These are phyloP conservation scores for Chrysolina americana DNA, from an alignment of 2,888 invertebrate species.

Conservation along the genomic window DNA sequence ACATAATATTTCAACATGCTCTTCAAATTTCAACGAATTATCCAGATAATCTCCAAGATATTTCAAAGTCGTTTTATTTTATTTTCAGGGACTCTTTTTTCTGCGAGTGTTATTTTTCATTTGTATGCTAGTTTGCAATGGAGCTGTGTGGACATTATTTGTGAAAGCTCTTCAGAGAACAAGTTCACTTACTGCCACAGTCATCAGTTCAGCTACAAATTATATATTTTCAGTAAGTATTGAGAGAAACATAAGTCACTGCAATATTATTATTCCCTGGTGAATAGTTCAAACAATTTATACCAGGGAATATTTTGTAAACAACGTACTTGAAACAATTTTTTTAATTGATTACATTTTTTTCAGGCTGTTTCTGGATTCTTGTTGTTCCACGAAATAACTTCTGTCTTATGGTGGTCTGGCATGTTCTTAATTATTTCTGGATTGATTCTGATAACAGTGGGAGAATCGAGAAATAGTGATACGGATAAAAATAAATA, in stretches of 20 bases:
- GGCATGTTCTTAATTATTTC: constrained; percentile 80
- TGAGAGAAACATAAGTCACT: not conserved
- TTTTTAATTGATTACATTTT: constrained; percentile 32
- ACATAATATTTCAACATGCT: too few species aligned
- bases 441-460: constrained; percentile 79
- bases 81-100: constrained; percentile 64
- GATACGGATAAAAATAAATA: constrained; percentile 18
- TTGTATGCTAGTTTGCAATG: constrained; percentile 75
- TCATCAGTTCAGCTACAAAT: constrained; percentile 76
- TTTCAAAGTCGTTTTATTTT: too few species aligned
- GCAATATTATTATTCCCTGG: not conserved
- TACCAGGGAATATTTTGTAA: too few species aligned
- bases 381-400: constrained; percentile 79
- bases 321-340: too few species aligned
- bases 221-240: constrained; percentile 77
- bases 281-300: not conserved
- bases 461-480: constrained; percentile 51
- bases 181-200: constrained; percentile 73
- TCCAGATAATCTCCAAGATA: too few species aligned
- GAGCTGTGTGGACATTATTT: constrained; percentile 76
- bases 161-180: constrained; percentile 74
- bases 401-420: constrained; percentile 79
- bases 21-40: not conserved
- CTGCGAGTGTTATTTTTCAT: constrained; percentile 67
- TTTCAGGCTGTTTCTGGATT: constrained; percentile 82